These are phyloP conservation scores for Turnix velox DNA, from an alignment of 2,113 vertebrate genomes.

Conservation along the genomic window DNA sequence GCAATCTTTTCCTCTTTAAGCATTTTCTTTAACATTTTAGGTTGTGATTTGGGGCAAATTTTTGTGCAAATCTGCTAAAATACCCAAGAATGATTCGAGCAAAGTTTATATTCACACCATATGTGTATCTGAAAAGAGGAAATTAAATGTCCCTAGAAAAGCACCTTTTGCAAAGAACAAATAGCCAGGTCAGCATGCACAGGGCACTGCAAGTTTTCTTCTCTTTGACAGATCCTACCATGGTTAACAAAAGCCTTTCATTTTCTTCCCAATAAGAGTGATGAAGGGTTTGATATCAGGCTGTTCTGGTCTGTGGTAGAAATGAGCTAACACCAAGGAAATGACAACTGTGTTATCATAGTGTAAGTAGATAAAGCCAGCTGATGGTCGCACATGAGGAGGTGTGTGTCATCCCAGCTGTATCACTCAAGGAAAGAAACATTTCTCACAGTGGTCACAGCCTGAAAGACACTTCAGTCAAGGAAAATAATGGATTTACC, in stretches of 20 bases:
- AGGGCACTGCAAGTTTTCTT: neutral
- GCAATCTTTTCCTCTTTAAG: neutral
- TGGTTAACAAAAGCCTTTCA: neutral
- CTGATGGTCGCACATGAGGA: neutral
- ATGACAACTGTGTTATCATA: constrained; percentile 28
- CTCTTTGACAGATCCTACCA: neutral
- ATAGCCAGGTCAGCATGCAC: neutral
- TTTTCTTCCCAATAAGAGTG: neutral
- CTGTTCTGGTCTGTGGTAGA: neutral
- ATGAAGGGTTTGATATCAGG: neutral
- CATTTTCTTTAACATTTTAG: neutral
- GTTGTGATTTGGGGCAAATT: neutral
- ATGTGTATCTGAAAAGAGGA: neutral
- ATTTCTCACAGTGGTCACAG: constrained; percentile 14
- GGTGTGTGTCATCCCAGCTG: neutral
- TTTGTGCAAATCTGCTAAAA: neutral
- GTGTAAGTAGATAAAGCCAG: neutral
- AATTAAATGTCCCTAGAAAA: neutral
- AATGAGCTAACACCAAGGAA: constrained; percentile 1
- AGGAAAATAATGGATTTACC: constrained; percentile 49
- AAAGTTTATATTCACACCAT: neutral
- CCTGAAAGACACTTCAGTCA: constrained; percentile 20
- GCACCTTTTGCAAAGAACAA: neutral
- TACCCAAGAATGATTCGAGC: neutral
- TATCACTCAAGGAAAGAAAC: neutral